These are phyloP conservation scores for Pollenia angustigena DNA, from an alignment of 2,888 invertebrate species.

Conservation along the genomic window DNA sequence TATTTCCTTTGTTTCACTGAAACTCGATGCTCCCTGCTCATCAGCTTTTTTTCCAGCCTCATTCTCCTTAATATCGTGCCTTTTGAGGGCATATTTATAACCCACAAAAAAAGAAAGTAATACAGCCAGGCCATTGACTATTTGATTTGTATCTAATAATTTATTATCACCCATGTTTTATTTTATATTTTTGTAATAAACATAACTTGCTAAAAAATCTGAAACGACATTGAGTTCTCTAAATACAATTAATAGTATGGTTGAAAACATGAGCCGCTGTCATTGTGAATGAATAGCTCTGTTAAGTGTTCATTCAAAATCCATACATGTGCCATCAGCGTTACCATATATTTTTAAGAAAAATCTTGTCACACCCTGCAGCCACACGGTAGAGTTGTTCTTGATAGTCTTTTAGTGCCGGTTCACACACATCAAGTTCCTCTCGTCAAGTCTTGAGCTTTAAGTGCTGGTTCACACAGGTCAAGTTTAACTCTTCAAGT, in stretches of 20 bases:
- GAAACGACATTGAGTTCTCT: slow-evolving; percentile 52
- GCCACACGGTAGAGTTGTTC: too few relatives aligned
- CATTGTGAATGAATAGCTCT: slow-evolving; percentile 19
- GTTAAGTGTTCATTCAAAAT: background rate
- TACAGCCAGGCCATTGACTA: slow-evolving; percentile 83
- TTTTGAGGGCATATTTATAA: slow-evolving; percentile 83
- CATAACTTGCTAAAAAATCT: slow-evolving; percentile 12
- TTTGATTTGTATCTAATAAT: slow-evolving; percentile 82
- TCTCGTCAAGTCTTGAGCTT: too few relatives aligned
- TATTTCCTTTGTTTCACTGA: slow-evolving; percentile 67
- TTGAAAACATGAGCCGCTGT: slow-evolving; percentile 18
- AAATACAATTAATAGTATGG: background rate
- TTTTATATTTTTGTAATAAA: slow-evolving; percentile 1
- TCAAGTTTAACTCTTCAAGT: too few relatives aligned
- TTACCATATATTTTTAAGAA: too few relatives aligned
- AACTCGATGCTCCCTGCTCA: slow-evolving; percentile 2
- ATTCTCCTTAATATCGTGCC: slow-evolving; percentile 76
- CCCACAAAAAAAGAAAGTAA: slow-evolving; percentile 84
- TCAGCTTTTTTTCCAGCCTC: slow-evolving; percentile 16
- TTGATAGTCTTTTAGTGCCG: too few relatives aligned
- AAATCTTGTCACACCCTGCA: too few relatives aligned
- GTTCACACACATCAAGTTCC: too few relatives aligned
- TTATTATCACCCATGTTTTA: slow-evolving; percentile 80
- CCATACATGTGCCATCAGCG: background rate
- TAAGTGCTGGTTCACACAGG: too few relatives aligned